Evolutionary conservation across 37 sponge, comb jelly and placozoan genomes (phyloP).

Genomic region (Chondrosia reniformis): DNA sequence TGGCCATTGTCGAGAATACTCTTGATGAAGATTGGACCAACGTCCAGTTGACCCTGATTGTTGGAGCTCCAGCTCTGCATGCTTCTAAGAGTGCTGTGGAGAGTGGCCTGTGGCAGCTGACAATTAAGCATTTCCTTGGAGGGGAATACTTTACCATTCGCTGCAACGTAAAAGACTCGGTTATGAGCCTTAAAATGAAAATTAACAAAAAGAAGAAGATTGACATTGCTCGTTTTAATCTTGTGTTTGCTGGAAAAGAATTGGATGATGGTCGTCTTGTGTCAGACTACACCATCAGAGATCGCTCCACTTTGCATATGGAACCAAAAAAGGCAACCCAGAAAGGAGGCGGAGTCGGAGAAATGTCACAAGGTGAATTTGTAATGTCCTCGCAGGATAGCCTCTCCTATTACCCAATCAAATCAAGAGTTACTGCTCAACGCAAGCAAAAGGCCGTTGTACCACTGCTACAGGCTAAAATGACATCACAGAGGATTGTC

Average conservation of each 20-base stretch:
- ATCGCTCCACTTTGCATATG: constrained; percentile 58
- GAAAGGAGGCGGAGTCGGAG: background rate
- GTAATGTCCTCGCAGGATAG: constrained; percentile 80
- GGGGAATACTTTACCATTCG: constrained; percentile 36
- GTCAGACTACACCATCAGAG: constrained; percentile 79
- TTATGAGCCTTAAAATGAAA: constrained; percentile 57
- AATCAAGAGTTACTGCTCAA: constrained; percentile 74
- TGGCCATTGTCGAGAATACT: constrained; percentile 81
- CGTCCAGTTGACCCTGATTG: constrained; percentile 73
- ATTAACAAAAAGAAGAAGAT: constrained; percentile 51
- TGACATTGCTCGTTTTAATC: constrained; percentile 30
- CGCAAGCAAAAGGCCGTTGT: constrained; percentile 90
- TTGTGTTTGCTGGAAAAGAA: constrained; percentile 73
- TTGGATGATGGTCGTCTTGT: constrained; percentile 77
- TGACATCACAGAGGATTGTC: constrained; percentile 71
- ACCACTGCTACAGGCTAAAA: constrained; percentile 66
- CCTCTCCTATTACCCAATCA: constrained; percentile 83
- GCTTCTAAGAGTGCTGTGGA: background rate
- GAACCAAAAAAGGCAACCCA: background rate
- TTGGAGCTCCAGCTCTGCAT: constrained; percentile 76
- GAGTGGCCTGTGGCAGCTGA: constrained; percentile 44
- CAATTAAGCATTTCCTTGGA: constrained; percentile 34
- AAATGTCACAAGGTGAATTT: constrained; percentile 21
- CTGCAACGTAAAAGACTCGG: constrained; percentile 73
- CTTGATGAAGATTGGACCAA: constrained; percentile 90